Percentiles rank a stretch among this genome's conserved stretches.
These are phyloP conservation scores for Sebastes paucispinis DNA, from an alignment of 2,797 vertebrate genomes.

Conservation along the genomic window DNA sequence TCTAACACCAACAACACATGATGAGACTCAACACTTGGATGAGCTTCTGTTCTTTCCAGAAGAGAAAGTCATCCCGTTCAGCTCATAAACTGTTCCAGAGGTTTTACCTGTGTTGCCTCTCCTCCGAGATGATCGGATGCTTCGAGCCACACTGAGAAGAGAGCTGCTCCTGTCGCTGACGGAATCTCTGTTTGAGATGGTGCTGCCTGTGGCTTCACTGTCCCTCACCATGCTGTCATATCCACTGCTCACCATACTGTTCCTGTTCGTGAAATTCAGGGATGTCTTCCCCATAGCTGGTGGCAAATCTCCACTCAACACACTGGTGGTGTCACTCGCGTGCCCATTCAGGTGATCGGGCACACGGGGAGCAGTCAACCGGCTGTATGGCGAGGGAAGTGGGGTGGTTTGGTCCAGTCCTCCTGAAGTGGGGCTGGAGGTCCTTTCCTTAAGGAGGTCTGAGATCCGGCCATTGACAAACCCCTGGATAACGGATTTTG, in stretches of 20 bases:
- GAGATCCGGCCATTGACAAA: constrained; percentile 91
- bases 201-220: constrained; percentile 92
- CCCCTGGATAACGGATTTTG: constrained; percentile 86
- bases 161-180: constrained; percentile 92
- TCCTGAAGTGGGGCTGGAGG: constrained; percentile 72
- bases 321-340: constrained; percentile 92
- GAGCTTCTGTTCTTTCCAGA: background rate
- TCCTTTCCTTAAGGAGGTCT: constrained; percentile 85
- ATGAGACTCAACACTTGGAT: background rate
- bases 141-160: constrained; percentile 75
- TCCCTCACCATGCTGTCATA: constrained; percentile 96
- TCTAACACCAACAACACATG: background rate
- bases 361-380: constrained; percentile 89
- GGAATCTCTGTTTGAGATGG: constrained; percentile 91
- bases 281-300: constrained; percentile 98
- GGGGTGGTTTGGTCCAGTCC: constrained; percentile 77
- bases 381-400: constrained; percentile 94
- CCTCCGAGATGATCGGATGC: constrained; percentile 88
- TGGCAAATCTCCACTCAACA: constrained; percentile 92
- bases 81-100: constrained; percentile 14
- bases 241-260: constrained; percentile 93
- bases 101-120: constrained; percentile 87
- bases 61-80: background rate
- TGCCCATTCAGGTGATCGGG: constrained; percentile 90
- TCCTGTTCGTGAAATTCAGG: constrained; percentile 87